Evolutionary conservation across 2,888 invertebrate genomes (phyloP).

Genomic region (Heteropelma amictum): DNA sequence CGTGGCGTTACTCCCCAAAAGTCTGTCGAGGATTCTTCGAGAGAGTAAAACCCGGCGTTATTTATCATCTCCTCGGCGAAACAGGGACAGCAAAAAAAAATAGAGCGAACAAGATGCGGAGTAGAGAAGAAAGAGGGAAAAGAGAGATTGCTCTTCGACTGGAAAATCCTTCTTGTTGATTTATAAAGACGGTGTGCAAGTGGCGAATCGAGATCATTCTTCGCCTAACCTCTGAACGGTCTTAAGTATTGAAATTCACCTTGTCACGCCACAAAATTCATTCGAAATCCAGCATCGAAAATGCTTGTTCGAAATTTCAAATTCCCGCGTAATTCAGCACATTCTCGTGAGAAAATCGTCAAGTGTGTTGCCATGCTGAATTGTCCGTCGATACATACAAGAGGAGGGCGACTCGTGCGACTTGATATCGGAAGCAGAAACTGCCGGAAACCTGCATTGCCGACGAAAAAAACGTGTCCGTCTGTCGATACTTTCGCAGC

Average conservation of each 20-base stretch:
- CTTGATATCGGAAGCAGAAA: too few relatives aligned
- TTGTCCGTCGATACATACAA: slow-evolving; percentile 36
- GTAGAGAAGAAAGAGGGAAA: background rate
- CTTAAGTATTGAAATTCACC: background rate
- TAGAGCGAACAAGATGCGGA: background rate
- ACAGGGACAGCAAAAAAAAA: too few relatives aligned
- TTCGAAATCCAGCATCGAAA: background rate
- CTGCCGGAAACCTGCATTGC: slow-evolving; percentile 37
- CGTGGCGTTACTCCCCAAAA: slow-evolving; percentile 19
- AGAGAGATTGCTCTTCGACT: background rate
- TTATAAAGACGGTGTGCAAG: background rate
- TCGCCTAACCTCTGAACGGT: background rate
- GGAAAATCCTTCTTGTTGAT: background rate
- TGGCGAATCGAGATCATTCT: background rate
- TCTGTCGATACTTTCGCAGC: background rate
- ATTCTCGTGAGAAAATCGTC: slow-evolving; percentile 11
- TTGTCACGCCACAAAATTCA: background rate
- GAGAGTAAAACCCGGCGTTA: slow-evolving; percentile 28
- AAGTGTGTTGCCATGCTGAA: background rate
- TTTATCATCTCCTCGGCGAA: slow-evolving; percentile 44
- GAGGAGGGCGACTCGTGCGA: too few relatives aligned
- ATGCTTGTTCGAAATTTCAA: background rate
- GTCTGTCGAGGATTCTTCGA: slow-evolving; percentile 8
- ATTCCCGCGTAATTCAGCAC: background rate
- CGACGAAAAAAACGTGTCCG: slow-evolving; percentile 11